These are phyloP conservation scores for Spheniscus mendiculus DNA, from an alignment of 2,113 vertebrate species.

Conservation along the genomic window DNA sequence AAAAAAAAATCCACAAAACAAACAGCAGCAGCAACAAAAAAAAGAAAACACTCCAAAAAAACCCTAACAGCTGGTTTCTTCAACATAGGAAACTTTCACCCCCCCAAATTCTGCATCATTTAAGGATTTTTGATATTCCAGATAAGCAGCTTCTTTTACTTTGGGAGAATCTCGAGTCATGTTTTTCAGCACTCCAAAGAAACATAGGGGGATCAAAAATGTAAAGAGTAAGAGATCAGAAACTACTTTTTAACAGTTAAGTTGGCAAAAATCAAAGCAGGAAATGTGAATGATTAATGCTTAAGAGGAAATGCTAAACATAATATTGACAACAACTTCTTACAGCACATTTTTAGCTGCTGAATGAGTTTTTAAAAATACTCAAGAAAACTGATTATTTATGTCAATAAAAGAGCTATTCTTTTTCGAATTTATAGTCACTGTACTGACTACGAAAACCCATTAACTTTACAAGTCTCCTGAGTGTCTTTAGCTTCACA, in stretches of 20 bases:
- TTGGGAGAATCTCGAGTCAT: background rate
- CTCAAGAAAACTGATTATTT: background rate
- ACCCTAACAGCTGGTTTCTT: background rate
- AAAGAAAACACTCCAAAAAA: background rate
- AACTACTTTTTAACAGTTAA: background rate
- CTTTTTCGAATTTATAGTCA: background rate
- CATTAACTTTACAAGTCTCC: background rate
- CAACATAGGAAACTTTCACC: background rate
- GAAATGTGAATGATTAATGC: background rate
- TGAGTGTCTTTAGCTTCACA: background rate
- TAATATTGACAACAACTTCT: background rate
- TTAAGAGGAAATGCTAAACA: background rate
- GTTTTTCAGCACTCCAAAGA: background rate
- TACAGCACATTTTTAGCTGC: background rate
- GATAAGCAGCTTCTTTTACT: background rate
- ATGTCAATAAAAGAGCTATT: background rate
- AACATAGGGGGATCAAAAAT: background rate
- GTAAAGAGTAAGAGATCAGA: background rate
- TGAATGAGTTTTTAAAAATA: background rate
- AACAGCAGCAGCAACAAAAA: background rate
- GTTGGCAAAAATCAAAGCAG: background rate
- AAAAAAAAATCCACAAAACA: background rate
- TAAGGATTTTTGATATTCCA: background rate
- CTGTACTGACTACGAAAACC: background rate
- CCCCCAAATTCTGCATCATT: background rate